These are phyloP conservation scores for Cotesia chilonis DNA, from an alignment of 1,140 invertebrate species.

Conservation along the genomic window DNA sequence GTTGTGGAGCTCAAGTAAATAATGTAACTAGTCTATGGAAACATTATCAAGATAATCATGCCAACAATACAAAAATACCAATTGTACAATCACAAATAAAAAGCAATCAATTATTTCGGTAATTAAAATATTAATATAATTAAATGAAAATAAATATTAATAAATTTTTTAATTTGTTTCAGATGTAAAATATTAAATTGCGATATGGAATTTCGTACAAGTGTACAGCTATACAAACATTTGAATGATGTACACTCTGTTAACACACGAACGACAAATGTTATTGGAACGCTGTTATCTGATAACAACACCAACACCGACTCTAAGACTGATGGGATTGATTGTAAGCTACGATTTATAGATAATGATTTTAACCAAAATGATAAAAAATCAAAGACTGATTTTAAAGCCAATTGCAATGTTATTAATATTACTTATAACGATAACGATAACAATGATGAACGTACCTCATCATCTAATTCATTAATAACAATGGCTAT, in stretches of 20 bases:
- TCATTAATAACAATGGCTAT: constrained; percentile 41
- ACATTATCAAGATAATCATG: constrained; percentile 64
- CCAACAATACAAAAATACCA: constrained; percentile 55
- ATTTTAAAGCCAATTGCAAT: constrained; percentile 61
- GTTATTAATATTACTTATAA: constrained; percentile 48
- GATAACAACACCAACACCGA: constrained; percentile 48
- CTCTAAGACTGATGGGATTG: constrained; percentile 59
- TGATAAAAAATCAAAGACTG: constrained; percentile 62
- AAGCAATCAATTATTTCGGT: constrained; percentile 58
- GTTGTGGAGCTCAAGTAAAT: constrained; percentile 59
- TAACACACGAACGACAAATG: constrained; percentile 36
- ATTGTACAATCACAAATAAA: constrained; percentile 48
- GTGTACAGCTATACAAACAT: constrained; percentile 55
- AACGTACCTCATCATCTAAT: neutral
- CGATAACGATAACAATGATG: constrained; percentile 46
- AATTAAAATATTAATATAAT: constrained; percentile 11
- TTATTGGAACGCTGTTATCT: constrained; percentile 36
- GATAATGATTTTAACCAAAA: constrained; percentile 49
- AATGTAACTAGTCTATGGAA: constrained; percentile 61
- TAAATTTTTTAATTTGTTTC: constrained; percentile 7
- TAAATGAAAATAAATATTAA: neutral
- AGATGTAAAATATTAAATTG: constrained; percentile 58
- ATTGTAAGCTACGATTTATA: constrained; percentile 54
- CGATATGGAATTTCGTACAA: constrained; percentile 55
- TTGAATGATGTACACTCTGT: constrained; percentile 54